A percentile compares a stretch with the other conserved stretches of the same genome.
Conservation (phyloP, 1,140 invertebrate species). For the Papilio xuthus region DNA sequence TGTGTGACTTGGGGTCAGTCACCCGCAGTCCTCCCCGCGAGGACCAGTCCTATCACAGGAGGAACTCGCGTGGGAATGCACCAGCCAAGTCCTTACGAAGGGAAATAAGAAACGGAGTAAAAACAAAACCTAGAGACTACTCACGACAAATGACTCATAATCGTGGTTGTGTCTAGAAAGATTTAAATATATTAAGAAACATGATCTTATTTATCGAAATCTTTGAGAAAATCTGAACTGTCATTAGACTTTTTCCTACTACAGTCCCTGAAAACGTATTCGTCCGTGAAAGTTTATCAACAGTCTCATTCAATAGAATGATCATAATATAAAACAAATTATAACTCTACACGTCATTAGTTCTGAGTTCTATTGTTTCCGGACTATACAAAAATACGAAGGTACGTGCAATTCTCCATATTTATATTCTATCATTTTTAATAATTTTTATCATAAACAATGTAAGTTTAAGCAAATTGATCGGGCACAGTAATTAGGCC, state of each 20-base stretch:
- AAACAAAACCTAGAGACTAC: conserved; percentile 49
- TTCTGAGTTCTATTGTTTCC: conserved; percentile 5
- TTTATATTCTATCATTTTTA: not conserved
- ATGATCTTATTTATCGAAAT: not conserved
- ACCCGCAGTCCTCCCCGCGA: conserved; percentile 71
- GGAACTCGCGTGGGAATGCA: conserved; percentile 78
- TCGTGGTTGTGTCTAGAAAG: not conserved
- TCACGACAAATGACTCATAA: conserved; percentile 46
- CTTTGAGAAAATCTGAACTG: not conserved
- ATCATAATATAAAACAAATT: conserved; percentile 3
- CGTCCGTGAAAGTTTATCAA: not conserved
- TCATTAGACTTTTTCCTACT: not conserved
- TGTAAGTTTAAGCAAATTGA: not conserved
- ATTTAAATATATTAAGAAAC: not conserved
- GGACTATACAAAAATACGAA: not conserved
- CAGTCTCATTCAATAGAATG: not conserved
- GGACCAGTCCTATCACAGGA: conserved; percentile 76
- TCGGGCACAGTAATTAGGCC: conserved; percentile 29
- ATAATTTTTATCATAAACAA: not conserved
- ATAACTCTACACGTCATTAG: not conserved
- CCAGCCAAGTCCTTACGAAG: conserved; percentile 57
- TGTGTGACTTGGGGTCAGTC: conserved; percentile 74
- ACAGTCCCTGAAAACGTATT: not conserved
- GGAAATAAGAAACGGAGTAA: conserved; percentile 52
- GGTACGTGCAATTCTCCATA: not conserved